Evolutionary conservation across 2,113 vertebrate species (phyloP), one percentile per base, ranked within the genome.

Genomic region (Xenus cinereus): DNA sequence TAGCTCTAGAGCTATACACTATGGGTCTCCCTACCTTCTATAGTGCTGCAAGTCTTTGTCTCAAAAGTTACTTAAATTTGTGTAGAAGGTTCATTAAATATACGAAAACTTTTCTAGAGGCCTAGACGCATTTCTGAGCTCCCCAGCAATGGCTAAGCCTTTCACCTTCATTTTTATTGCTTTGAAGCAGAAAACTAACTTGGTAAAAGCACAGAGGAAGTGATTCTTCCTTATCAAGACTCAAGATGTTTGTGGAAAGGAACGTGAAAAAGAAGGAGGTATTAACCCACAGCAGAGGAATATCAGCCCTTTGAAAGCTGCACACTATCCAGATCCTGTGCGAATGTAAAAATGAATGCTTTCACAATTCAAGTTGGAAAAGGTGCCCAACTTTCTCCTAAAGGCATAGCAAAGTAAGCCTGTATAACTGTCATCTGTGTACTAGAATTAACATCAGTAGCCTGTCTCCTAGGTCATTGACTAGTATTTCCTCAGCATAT

Each of bases 121-220:
- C 4, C 27, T 86, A 19, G 17, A 90, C 83, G 24, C 2, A 60
- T 60, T 89, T 15, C 32, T 84, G 22, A 85, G 33, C 23, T 82
- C 14, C 27, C 7, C 20, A 60, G 27, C 21, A 83, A 73, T 7
- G 26, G 43, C 32, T 51, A 87, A 79, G 35, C 6, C 33, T 87
- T 90, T 73, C 57, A 57, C 27, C 33, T 46, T 82, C 7, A 32
- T 72, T 85, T 68, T 71, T n/a, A 27, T 20, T 48, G 12, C 35
- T 74, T 39, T 69, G 50, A 85, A 88, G 54, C 51, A 68, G 35
- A 94, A 90, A 88, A 82, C 59, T 37, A 82, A 33, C 17, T 59
- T 46, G 4, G 32, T 35, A 76, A 30, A 71, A 53, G 28, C 16
- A 77, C 8, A 77, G 64, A 87, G 43, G 48, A 89, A 72, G 50